Percentiles rank a stretch among this genome's conserved stretches.
phyloP scores from a whole-genome alignment of 2,113 vertebrate species.

The Toxotes chatareus region DNA sequence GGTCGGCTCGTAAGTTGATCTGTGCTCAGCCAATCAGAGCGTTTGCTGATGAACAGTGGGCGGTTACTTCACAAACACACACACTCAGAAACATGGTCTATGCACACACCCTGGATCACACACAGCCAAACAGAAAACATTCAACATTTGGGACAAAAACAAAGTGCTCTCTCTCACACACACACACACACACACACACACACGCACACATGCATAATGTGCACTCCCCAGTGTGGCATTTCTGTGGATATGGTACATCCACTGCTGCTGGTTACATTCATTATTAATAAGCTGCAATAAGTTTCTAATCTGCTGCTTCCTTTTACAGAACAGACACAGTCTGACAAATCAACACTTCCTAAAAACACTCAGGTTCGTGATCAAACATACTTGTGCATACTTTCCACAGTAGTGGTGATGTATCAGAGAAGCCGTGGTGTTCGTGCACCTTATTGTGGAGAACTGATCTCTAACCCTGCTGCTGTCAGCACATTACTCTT shows the following conservation, averaged over 20 bases:
- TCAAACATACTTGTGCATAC: neutral
- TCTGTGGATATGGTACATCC: conserved; percentile 33
- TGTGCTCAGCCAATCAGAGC: too few relatives aligned
- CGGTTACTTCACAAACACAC: too few relatives aligned
- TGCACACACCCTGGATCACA: too few relatives aligned
- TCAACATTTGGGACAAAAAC: too few relatives aligned
- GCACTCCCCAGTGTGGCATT: conserved; percentile 3
- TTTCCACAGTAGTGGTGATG: neutral
- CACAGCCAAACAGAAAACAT: too few relatives aligned
- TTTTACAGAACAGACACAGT: conserved; percentile 23
- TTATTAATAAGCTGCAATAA: conserved; percentile 64
- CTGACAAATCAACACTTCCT: conserved; percentile 7
- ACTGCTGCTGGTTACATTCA: conserved; percentile 51
- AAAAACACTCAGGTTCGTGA: conserved; percentile 3
- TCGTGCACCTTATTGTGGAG: neutral
- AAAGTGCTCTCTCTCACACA: too few relatives aligned
- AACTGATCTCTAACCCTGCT: neutral
- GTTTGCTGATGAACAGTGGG: too few relatives aligned
- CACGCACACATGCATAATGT: neutral
- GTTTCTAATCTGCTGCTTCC: conserved; percentile 51
- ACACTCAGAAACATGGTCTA: too few relatives aligned
- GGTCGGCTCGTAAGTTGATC: too few relatives aligned
- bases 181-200: conserved; percentile 6
- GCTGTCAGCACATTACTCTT: neutral
- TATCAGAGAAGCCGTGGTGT: neutral